These are phyloP conservation scores for Nycticryphes semicollaris DNA, from an alignment of 2,113 vertebrate genomes.

Conservation along the genomic window DNA sequence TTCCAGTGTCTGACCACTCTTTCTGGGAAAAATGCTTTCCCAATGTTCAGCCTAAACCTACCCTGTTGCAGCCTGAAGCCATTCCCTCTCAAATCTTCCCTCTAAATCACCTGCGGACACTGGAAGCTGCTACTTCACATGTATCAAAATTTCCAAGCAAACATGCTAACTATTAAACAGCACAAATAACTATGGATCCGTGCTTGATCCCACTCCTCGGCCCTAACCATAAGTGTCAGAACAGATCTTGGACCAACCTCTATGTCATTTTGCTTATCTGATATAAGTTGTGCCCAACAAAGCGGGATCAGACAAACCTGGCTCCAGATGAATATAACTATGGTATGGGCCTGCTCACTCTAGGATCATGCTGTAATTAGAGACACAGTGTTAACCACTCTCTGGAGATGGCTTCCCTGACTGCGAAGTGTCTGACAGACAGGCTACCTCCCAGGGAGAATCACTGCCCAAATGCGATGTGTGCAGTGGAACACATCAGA, in stretches of 20 bases:
- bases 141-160: rapidly evolving
- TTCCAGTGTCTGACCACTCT: too few relatives aligned
- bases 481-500: rapidly evolving
- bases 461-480: neutral
- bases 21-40: too few relatives aligned
- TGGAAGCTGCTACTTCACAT: neutral
- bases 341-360: rapidly evolving
- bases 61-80: too few relatives aligned
- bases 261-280: neutral
- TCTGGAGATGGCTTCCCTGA: neutral
- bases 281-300: neutral
- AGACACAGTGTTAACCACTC: neutral
- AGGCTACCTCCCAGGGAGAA: neutral
- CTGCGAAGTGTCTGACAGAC: neutral
- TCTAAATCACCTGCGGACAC: neutral
- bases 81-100: too few relatives aligned
- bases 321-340: neutral
- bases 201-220: neutral
- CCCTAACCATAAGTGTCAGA: neutral
- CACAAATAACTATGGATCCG: neutral
- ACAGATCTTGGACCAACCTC: neutral
- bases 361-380: neutral
- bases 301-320: neutral
- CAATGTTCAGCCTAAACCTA: too few relatives aligned
- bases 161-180: neutral